Percentiles rank a stretch among this genome's conserved stretches.
Conservation (phyloP, 2,888 invertebrate species). For the Eupeodes luniger region DNA sequence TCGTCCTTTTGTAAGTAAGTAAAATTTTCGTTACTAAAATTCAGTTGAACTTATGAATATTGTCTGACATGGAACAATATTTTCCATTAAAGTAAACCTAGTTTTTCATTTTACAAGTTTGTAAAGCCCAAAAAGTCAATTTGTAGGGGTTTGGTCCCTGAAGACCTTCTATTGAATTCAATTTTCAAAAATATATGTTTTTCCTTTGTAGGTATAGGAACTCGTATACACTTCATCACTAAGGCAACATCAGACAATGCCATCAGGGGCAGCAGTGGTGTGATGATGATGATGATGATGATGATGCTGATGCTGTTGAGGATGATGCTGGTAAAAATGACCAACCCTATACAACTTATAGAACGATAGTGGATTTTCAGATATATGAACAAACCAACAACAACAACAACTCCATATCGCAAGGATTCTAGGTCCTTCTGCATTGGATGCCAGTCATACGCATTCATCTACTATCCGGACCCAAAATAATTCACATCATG, state of each 20-base stretch:
- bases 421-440: background rate
- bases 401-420: background rate
- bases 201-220: constrained; percentile 20
- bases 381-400: background rate
- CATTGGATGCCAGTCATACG: constrained; percentile 14
- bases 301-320: too few species aligned
- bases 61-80: background rate
- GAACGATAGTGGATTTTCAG: constrained; percentile 7
- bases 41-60: background rate
- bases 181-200: background rate
- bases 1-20: too few species aligned
- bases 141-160: background rate
- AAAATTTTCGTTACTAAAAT: background rate
- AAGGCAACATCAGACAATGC: constrained; percentile 44
- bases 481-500: constrained; percentile 78
- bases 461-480: constrained; percentile 26
- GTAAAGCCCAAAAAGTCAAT: background rate
- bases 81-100: background rate
- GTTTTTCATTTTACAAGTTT: too few species aligned
- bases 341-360: constrained; percentile 32
- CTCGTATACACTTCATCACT: background rate
- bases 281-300: too few species aligned
- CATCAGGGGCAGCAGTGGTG: too few species aligned
- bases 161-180: background rate
- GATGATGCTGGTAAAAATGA: constrained; percentile 22